Evolutionary conservation across 53 echinoderm and acorn worm species (phyloP).

Genomic region (Paracentrotus lividus): DNA sequence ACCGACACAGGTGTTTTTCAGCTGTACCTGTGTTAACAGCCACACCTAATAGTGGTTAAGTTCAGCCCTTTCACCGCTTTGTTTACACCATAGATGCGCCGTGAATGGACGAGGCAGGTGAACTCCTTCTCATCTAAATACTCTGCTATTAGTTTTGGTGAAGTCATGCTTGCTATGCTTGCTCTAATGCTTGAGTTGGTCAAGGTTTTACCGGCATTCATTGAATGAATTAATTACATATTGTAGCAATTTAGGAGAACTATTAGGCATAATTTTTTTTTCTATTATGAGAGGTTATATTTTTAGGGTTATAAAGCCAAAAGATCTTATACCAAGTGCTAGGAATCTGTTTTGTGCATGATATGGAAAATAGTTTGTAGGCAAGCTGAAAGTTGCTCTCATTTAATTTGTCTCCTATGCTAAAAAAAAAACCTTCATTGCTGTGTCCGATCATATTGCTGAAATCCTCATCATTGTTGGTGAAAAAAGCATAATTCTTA

Average conservation of each 20-base stretch:
- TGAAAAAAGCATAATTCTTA: no score
- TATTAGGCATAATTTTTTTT: not conserved
- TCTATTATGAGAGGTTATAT: not conserved
- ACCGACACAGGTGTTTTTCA: conserved; percentile 6
- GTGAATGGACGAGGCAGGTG: not conserved
- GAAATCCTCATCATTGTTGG: no score
- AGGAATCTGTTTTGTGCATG: no score
- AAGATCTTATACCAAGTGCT: no score
- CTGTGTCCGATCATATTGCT: no score
- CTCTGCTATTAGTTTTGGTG: not conserved
- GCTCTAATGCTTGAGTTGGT: not conserved
- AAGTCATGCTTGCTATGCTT: not conserved
- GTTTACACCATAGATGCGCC: not conserved
- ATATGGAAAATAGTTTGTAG: no score
- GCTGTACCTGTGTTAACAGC: not conserved
- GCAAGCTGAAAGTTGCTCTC: no score
- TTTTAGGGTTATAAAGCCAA: not conserved
- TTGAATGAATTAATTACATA: not conserved
- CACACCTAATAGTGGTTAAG: not conserved
- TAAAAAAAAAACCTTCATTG: no score
- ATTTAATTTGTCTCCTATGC: no score
- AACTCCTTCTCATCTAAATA: not conserved
- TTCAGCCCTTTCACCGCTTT: not conserved
- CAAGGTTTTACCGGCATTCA: not conserved
- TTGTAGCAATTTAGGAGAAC: not conserved